phyloP scores from a whole-genome alignment of 2,113 vertebrate genomes.

The Sturnus vulgaris region DNA sequence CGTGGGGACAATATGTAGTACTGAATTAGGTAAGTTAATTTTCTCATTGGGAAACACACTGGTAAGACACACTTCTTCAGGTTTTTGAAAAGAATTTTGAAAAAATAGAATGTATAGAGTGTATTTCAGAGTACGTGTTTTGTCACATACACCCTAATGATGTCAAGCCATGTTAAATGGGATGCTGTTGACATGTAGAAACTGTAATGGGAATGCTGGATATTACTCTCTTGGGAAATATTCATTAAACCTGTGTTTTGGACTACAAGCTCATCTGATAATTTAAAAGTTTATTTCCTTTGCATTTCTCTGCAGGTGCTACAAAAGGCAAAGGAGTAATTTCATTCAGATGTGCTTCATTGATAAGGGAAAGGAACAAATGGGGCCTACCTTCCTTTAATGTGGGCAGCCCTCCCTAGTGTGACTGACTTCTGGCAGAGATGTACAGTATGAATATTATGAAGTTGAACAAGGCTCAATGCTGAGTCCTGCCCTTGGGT shows the following conservation, averaged over 20 bases:
- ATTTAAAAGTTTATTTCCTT: not conserved
- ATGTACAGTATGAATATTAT: not conserved
- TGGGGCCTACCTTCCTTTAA: not conserved
- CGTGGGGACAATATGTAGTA: not conserved
- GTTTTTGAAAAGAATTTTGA: not conserved
- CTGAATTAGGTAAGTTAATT: not conserved
- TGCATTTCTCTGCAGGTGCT: not conserved
- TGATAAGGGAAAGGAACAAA: not conserved
- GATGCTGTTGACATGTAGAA: not conserved
- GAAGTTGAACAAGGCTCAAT: not conserved
- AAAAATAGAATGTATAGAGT: not conserved
- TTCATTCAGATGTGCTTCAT: not conserved
- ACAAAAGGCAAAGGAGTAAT: not conserved
- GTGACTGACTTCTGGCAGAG: not conserved
- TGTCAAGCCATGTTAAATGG: not conserved
- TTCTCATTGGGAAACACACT: not conserved
- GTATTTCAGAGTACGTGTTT: not conserved
- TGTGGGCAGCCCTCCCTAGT: fast-evolving
- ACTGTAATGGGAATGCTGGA: not conserved
- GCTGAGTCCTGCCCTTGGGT: not conserved
- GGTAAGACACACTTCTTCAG: not conserved
- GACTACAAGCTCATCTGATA: not conserved
- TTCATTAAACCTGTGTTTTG: not conserved
- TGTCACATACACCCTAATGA: fast-evolving
- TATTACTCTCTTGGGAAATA: not conserved